phyloP scores from a whole-genome alignment of 2,113 vertebrate genomes.

The Clarias macrocephalus region DNA sequence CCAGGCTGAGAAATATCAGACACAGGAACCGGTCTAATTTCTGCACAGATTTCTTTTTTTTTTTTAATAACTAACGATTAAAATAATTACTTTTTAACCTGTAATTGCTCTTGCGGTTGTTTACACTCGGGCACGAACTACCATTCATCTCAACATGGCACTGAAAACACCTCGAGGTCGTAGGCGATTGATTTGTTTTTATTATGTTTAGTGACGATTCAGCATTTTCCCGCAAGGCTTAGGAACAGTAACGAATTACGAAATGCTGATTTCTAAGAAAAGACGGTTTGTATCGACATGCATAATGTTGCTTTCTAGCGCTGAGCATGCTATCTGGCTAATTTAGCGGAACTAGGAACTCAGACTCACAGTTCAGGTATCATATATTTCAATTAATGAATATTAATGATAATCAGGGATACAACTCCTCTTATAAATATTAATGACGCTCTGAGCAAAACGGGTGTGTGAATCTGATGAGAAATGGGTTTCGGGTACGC shows the following conservation, averaged over 20 bases:
- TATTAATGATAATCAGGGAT: slow-evolving; percentile 2
- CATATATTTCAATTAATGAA: not conserved
- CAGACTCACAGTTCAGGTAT: not conserved
- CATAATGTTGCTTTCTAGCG: not conserved
- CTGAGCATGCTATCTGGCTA: not conserved
- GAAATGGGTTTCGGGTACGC: not conserved
- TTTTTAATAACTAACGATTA: not conserved
- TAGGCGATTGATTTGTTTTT: not conserved
- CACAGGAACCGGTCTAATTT: not conserved
- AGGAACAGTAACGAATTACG: not conserved
- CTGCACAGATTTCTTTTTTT: too few relatives aligned
- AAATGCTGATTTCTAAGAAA: not conserved
- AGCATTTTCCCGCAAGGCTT: not conserved
- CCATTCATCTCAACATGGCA: not conserved
- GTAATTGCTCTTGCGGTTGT: not conserved
- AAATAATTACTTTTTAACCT: not conserved
- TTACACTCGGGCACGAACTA: not conserved
- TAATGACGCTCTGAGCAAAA: not conserved
- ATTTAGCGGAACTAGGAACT: not conserved
- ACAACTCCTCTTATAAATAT: not conserved
- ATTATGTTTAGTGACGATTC: not conserved
- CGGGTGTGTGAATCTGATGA: not conserved
- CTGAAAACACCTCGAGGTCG: not conserved
- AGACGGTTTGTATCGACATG: not conserved
- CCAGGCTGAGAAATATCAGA: not conserved